Conservation (phyloP, 2,888 invertebrate genomes). For the Resseliella maxima region DNA sequence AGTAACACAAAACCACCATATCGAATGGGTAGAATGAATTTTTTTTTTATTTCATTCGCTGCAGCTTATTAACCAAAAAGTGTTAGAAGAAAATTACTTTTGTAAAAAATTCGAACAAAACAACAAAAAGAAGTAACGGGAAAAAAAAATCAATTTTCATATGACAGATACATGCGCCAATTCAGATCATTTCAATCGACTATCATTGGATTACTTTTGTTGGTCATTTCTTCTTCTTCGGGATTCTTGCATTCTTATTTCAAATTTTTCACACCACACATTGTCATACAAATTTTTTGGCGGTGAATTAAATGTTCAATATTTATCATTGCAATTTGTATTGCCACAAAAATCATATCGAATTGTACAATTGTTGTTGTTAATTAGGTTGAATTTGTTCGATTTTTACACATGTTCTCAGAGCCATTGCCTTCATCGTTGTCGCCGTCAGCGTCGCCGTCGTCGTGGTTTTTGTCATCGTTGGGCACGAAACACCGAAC, state of each 20-base stretch:
- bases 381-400: background rate
- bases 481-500: background rate
- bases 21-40: background rate
- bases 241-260: too few species aligned
- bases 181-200: background rate
- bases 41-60: too few species aligned
- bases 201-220: background rate
- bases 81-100: background rate
- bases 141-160: background rate
- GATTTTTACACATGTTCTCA: too few species aligned
- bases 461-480: background rate
- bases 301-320: background rate
- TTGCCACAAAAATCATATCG: background rate
- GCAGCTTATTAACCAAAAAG: background rate
- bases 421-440: background rate
- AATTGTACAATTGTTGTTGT: background rate
- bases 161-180: background rate
- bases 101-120: background rate
- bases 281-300: background rate
- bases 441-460: background rate
- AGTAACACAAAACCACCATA: conserved; percentile 4
- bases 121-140: background rate
- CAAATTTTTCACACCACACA: background rate
- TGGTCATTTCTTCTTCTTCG: background rate
- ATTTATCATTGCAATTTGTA: background rate